Base-by-base conservation (phyloP, 2,797 vertebrate species). In the Astyanax mexicanus region DNA sequence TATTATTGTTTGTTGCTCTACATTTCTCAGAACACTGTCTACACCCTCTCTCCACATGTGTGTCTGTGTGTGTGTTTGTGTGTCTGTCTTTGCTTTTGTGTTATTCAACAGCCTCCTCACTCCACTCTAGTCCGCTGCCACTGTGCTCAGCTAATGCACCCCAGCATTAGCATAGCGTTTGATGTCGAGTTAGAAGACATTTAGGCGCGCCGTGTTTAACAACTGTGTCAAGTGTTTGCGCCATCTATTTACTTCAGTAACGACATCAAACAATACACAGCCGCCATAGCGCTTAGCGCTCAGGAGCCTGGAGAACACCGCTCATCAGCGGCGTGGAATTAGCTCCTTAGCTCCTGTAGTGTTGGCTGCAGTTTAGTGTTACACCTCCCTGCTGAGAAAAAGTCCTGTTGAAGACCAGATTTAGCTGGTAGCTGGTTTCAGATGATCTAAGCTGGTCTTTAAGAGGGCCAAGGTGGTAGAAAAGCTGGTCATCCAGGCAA, bases 81-180 rank as follows among this genome's bases (percentile, higher is more conserved):
- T 38, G 61, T 75, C 62, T 73, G 65, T 45, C 32, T 73, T 51
- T 71, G 73, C 72, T 35, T 75, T 81, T 75, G 80, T 25, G 27
- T 64, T 72, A 76, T 66, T 74, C 45, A 77, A 69, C 68, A 67
- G 70, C 66, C 71, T 79, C 37, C n/a, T 72, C 51, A 35, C 25
- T 54, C 52, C 66, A n/a, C 72, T 77, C 61, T 57, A 65, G 67
- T 68, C 75, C 75, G 62, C 55, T 74, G 75, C 68, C 27, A 1
- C 67, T 42, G 42, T 2, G 47, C 61, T 45, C 25, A 84, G 86
- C 89, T 92, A 91, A 92, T 90, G 90, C 88, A 92, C 68, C 90
- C 85, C 82, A 47, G 88, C 86, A 92, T 94, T 93, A 92, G 89
- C 92, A 93, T 92, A 92, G 85, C 69, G 88, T 93, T 94, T 93